Evolutionary conservation across 2,797 vertebrate species (phyloP).

Genomic region (Xenopus petersii): DNA sequence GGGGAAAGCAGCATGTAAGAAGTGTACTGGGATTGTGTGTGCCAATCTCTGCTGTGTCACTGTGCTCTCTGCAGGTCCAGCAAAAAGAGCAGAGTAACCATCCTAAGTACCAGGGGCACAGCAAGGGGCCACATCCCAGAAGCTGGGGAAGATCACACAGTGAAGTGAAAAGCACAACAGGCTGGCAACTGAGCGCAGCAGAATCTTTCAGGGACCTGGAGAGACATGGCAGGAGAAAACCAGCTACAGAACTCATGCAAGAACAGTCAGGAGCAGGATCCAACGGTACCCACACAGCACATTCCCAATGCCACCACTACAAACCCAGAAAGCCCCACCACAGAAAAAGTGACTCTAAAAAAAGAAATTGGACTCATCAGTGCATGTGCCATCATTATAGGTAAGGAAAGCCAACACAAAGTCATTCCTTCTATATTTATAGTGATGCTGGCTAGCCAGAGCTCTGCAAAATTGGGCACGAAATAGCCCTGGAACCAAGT

Average conservation of each 20-base stretch:
- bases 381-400: constrained; percentile 95
- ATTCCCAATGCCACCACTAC: constrained; percentile 37
- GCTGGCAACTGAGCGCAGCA: constrained; percentile 42
- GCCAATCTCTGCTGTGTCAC: constrained; percentile 42
- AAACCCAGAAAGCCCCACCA: constrained; percentile 40
- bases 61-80: constrained; percentile 14
- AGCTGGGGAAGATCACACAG: neutral
- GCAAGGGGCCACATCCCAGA: constrained; percentile 30
- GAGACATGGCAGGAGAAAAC: constrained; percentile 78
- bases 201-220: constrained; percentile 44
- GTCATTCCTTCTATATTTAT: neutral
- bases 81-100: constrained; percentile 13
- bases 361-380: constrained; percentile 94
- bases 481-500: too few relatives aligned
- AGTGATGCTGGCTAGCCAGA: too few relatives aligned
- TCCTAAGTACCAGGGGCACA: constrained; percentile 12
- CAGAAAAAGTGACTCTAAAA: constrained; percentile 84
- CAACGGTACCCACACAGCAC: constrained; percentile 47
- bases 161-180: constrained; percentile 12
- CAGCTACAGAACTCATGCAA: constrained; percentile 58
- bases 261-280: constrained; percentile 51
- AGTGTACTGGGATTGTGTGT: constrained; percentile 56
- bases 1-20: constrained; percentile 15
- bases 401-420: constrained; percentile 62
- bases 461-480: too few relatives aligned